A percentile compares a stretch with the other conserved stretches of the same genome.
These are phyloP conservation scores for Montipora sp. DNA, from an alignment of 64 coral and sea anemone genomes.

Conservation along the genomic window DNA sequence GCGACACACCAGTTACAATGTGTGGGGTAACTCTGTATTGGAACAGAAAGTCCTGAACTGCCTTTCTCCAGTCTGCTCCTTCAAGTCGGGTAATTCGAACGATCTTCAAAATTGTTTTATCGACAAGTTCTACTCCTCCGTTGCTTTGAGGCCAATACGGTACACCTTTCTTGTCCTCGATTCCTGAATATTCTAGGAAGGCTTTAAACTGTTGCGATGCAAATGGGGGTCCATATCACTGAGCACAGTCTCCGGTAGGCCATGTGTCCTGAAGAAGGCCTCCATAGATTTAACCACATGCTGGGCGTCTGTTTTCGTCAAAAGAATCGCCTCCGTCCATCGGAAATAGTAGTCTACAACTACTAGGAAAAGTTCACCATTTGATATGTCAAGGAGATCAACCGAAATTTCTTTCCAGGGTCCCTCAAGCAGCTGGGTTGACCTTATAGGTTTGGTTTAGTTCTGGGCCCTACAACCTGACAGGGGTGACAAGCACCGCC, in stretches of 20 bases:
- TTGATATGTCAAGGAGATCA: neutral
- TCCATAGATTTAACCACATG: neutral
- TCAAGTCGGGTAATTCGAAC: slow-evolving; percentile 62
- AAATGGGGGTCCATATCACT: slow-evolving; percentile 36
- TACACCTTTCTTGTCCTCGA: neutral
- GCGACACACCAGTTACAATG: no score
- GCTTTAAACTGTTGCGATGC: slow-evolving; percentile 44
- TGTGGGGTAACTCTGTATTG: no score
- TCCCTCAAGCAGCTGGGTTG: slow-evolving; percentile 10
- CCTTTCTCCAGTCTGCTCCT: slow-evolving; percentile 47
- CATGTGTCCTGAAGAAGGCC: no score
- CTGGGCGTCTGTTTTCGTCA: slow-evolving; percentile 32
- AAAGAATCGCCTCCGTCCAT: slow-evolving; percentile 29
- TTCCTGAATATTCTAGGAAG: neutral
- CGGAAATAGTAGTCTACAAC: slow-evolving; percentile 24
- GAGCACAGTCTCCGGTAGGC: neutral
- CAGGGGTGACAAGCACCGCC: slow-evolving; percentile 17
- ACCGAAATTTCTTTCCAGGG: slow-evolving; percentile 7
- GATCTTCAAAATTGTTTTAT: slow-evolving; percentile 60
- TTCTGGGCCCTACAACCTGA: slow-evolving; percentile 1
- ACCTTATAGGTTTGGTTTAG: slow-evolving; percentile 36
- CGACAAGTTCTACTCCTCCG: slow-evolving; percentile 58
- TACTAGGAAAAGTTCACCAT: neutral
- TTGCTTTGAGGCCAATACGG: slow-evolving; percentile 75
- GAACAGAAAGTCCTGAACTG: no score